Evolutionary conservation across 2,888 invertebrate species (phyloP).

Genomic region (Parapristionchus giblindavisi): DNA sequence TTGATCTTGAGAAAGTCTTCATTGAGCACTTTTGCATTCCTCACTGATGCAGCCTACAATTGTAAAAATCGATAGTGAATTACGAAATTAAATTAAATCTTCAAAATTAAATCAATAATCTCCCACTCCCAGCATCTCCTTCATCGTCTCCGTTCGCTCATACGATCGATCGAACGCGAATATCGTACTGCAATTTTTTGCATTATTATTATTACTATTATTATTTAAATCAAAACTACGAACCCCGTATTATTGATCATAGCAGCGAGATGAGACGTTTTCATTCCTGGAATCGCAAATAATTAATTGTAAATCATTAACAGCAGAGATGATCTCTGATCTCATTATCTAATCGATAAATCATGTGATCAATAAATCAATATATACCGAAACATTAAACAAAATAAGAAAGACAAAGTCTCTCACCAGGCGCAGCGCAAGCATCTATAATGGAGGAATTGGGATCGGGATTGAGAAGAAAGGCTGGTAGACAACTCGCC

Average conservation of each 20-base stretch:
- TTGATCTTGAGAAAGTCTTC: conserved; percentile 81
- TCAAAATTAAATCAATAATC: no score
- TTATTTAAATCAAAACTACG: neutral
- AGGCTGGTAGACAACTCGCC: conserved; percentile 90
- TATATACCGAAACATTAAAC: no score
- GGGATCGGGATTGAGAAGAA: conserved; percentile 80
- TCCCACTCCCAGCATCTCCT: conserved; percentile 75
- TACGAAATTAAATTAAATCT: no score
- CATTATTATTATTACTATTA: neutral
- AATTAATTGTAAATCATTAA: neutral
- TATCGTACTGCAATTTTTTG: conserved; percentile 74
- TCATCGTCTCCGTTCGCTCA: conserved; percentile 78
- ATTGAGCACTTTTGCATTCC: conserved; percentile 78
- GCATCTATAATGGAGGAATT: conserved; percentile 85
- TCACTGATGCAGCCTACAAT: conserved; percentile 75
- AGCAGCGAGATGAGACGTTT: conserved; percentile 88
- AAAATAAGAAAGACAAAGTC: neutral
- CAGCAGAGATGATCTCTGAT: no score
- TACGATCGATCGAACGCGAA: conserved; percentile 84
- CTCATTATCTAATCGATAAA: no score
- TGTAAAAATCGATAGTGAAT: no score
- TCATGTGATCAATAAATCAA: no score
- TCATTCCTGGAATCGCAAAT: conserved; percentile 80
- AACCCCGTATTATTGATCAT: conserved; percentile 81
- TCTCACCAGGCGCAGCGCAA: conserved; percentile 87